Evolutionary conservation across 2,113 vertebrate genomes (phyloP), one percentile per base, ranked within the genome.

Genomic region (Hucho hucho): DNA sequence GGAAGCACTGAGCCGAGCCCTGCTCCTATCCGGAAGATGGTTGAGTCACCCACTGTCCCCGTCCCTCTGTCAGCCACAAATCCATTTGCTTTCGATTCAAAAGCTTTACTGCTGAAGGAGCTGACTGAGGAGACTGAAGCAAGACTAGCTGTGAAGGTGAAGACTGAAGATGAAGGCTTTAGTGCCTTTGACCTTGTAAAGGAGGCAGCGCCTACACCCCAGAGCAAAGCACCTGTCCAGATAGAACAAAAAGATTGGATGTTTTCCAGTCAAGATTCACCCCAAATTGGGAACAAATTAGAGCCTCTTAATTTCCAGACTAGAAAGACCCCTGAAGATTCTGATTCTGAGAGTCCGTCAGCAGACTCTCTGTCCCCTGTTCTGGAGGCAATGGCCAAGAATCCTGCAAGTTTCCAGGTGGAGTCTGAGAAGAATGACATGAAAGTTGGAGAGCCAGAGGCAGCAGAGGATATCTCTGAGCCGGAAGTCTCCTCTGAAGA

Each of bases 121-220:
- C 97, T 97, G 89, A 83, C 95, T 0, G 93, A 89, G 85, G 92
- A 91, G 75, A 87, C 94, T 32, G 87, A 92, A 1, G 87, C 78
- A 4, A 90, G 75, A 81, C 83, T 86, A 4, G 32, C 85, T 1
- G 92, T 85, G 72, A 85, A 81, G 6, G 22, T 4, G 0, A 61
- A 82, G 25, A 66, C 64, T 43, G 87, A 88, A 0, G 92, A 94
- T 78, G 92, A 94, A 73, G 94, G 92, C 84, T 96, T 96, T 73
- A 95, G 94, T 18, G 94, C 95, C 0, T 98, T 97, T 72, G 97
- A 98, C 83, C 94, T 99, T 22, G 94, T 99, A 72, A 98, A 98
- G 83, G 96, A 93, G 83, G 95, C 93, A 0, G 95, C 95, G 28
- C 85, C 79, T 49, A 90, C 94, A 18, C 71, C 84, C 29, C 93